A percentile compares a stretch with the other conserved stretches of the same genome.
phyloP scores from a whole-genome alignment of 2,797 vertebrate genomes.

The Fistularia tabacaria region DNA sequence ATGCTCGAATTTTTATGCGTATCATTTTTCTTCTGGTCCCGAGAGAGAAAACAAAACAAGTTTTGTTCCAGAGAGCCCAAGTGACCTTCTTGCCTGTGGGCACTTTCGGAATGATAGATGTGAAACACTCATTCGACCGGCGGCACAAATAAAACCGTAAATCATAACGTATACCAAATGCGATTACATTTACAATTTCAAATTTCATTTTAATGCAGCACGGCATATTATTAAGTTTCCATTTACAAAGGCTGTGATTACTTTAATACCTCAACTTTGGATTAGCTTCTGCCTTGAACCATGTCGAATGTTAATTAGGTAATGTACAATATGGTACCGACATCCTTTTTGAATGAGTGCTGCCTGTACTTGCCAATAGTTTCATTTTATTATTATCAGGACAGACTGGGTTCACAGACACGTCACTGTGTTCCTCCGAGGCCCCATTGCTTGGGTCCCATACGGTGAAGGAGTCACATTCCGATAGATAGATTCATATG shows the following conservation, averaged over 20 bases:
- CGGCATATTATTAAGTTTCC: slow-evolving; percentile 28
- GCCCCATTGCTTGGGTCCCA: too few species aligned
- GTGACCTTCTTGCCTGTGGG: not conserved
- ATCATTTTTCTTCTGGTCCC: too few species aligned
- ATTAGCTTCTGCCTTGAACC: slow-evolving; percentile 44
- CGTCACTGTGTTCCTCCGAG: too few species aligned
- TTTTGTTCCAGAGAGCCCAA: too few species aligned
- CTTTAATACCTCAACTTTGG: slow-evolving; percentile 29
- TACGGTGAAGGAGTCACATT: too few species aligned
- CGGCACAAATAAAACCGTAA: slow-evolving; percentile 17
- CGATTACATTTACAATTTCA: slow-evolving; percentile 40
- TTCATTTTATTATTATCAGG: slow-evolving; percentile 7
- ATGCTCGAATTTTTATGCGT: too few species aligned
- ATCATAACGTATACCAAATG: slow-evolving; percentile 22
- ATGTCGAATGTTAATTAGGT: slow-evolving; percentile 45
- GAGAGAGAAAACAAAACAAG: too few species aligned
- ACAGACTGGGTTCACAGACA: not conserved
- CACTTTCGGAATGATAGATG: slow-evolving; percentile 16
- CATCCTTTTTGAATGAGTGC: slow-evolving; percentile 10
- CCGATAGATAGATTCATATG: too few species aligned
- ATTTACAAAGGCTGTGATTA: slow-evolving; percentile 22
- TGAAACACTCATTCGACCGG: slow-evolving; percentile 21
- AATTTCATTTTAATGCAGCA: slow-evolving; percentile 32
- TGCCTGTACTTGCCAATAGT: slow-evolving; percentile 7
- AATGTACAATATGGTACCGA: slow-evolving; percentile 11